Evolutionary conservation across 2,888 invertebrate genomes (phyloP).

Genomic region (Xestia sexstrigata): DNA sequence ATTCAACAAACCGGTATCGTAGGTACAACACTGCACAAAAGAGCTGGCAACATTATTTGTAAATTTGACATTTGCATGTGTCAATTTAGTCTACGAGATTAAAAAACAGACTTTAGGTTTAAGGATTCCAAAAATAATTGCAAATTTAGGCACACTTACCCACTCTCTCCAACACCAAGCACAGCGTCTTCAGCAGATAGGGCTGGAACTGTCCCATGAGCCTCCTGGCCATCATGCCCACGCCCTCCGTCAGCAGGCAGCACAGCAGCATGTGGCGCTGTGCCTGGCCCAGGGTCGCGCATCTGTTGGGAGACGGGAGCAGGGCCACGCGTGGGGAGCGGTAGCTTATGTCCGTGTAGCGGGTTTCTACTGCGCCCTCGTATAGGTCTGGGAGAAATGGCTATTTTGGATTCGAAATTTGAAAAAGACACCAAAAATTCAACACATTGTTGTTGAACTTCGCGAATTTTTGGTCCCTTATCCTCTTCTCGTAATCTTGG

Average conservation of each 20-base stretch:
- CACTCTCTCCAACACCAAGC: conserved; percentile 93
- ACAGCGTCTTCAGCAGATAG: conserved; percentile 92
- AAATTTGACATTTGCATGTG: no score
- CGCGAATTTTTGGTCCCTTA: not conserved
- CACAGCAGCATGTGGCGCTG: conserved; percentile 92
- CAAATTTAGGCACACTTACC: conserved; percentile 77
- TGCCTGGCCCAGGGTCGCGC: conserved; percentile 82
- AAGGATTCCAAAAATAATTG: not conserved
- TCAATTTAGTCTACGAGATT: no score
- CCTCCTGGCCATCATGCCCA: conserved; percentile 91
- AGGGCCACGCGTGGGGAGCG: conserved; percentile 49
- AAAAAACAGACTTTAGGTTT: no score
- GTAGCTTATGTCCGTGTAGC: conserved; percentile 85
- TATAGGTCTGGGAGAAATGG: conserved; percentile 77
- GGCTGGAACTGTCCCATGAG: conserved; percentile 90
- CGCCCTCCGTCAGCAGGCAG: conserved; percentile 93
- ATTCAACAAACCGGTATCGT: no score
- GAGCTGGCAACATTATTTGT: no score
- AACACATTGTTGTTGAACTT: not conserved
- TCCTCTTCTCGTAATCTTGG: not conserved
- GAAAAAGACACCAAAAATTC: not conserved
- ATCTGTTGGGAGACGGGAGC: conserved; percentile 22
- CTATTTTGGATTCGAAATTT: no score
- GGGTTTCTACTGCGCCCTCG: conserved; percentile 83
- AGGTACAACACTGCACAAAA: no score